These are phyloP conservation scores for Piaya cayana DNA, from an alignment of 2,113 vertebrate genomes.

Conservation along the genomic window DNA sequence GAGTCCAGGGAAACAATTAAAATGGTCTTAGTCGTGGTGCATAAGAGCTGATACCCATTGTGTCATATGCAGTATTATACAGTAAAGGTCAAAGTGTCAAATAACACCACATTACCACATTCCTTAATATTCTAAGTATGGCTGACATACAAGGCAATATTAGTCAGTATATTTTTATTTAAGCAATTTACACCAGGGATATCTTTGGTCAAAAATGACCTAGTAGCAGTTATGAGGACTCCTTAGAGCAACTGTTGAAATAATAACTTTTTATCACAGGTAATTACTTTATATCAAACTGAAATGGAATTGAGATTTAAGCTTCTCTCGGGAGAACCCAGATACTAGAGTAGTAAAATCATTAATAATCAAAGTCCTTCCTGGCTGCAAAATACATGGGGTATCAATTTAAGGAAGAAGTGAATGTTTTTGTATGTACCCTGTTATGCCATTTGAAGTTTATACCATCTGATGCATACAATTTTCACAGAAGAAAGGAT, in stretches of 20 bases:
- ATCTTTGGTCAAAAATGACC: background rate
- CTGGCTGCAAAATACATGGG: background rate
- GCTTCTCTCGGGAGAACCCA: background rate
- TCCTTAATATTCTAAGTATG: background rate
- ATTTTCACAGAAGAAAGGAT: background rate
- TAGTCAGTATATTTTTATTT: background rate
- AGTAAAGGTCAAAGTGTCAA: background rate
- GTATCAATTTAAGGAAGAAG: constrained; percentile 5
- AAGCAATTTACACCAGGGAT: background rate
- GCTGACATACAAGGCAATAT: background rate
- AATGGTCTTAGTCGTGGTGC: background rate
- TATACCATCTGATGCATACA: background rate
- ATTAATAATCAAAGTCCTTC: background rate
- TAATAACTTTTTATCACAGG: background rate
- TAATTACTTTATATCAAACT: background rate
- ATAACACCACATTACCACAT: background rate
- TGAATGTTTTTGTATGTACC: background rate
- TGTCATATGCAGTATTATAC: background rate
- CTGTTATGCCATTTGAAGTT: background rate
- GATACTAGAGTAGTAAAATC: background rate
- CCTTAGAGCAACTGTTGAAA: background rate
- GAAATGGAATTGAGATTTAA: background rate
- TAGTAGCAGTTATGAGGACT: background rate
- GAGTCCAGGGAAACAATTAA: background rate
- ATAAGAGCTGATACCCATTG: background rate